Evolutionary conservation across 2,888 invertebrate genomes (phyloP).

Genomic region (Clostera curtula): DNA sequence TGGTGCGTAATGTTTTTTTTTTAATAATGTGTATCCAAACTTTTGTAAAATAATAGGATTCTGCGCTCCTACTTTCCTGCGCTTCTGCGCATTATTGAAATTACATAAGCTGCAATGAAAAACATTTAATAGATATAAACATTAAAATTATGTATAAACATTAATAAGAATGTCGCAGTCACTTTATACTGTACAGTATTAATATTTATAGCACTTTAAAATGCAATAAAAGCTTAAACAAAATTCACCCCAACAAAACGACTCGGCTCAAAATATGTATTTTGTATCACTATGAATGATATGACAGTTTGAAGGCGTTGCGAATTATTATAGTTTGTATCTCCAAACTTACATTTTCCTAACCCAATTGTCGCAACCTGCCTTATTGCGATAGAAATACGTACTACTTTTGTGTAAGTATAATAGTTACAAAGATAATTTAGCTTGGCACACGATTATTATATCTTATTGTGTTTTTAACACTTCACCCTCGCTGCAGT

Average conservation of each 20-base stretch:
- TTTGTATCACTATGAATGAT: conserved; percentile 68
- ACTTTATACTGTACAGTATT: conserved; percentile 11
- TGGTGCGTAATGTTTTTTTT: too few relatives aligned
- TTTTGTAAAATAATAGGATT: too few relatives aligned
- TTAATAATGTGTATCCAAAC: too few relatives aligned
- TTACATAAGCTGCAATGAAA: too few relatives aligned
- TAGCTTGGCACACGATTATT: conserved; percentile 31
- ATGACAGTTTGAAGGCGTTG: conserved; percentile 72
- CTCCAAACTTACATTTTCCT: conserved; percentile 8
- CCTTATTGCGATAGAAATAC: conserved; percentile 18
- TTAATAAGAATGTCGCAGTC: neutral
- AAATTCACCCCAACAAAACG: conserved; percentile 53
- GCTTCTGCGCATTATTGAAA: too few relatives aligned
- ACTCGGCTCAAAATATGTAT: conserved; percentile 66
- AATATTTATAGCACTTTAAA: conserved; percentile 33
- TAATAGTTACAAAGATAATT: conserved; percentile 5
- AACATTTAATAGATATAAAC: too few relatives aligned
- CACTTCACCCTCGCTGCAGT: conserved; percentile 56
- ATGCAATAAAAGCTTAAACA: conserved; percentile 32
- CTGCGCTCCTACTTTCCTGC: too few relatives aligned
- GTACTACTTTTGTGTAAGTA: conserved; percentile 13
- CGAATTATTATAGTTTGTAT: conserved; percentile 54
- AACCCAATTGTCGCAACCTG: neutral
- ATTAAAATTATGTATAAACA: too few relatives aligned
- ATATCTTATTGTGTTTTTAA: conserved; percentile 72